Evolutionary conservation across 2,888 invertebrate genomes (phyloP).

Genomic region (Dryobota labecula): DNA sequence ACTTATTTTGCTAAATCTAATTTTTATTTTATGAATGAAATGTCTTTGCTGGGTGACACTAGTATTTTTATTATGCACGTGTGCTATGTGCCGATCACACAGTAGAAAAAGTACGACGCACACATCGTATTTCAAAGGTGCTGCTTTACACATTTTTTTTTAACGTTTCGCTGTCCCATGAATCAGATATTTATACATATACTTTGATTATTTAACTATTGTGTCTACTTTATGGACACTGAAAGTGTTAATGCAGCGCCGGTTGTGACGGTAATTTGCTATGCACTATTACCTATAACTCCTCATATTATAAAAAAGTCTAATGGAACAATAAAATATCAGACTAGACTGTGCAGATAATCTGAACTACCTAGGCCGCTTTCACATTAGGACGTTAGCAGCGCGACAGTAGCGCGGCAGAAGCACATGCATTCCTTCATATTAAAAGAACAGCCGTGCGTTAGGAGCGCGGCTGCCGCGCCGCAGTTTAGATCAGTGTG

Average conservation of each 20-base stretch:
- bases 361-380: slow-evolving; percentile 60
- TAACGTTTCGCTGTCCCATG: too few relatives aligned
- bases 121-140: slow-evolving; percentile 7
- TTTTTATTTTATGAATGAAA: slow-evolving; percentile 36
- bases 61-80: slow-evolving; percentile 21
- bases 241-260: not conserved
- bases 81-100: slow-evolving; percentile 15
- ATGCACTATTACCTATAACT: slow-evolving; percentile 25
- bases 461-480: too few relatives aligned
- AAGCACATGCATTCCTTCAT: too few relatives aligned
- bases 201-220: too few relatives aligned
- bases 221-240: too few relatives aligned
- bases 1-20: slow-evolving; percentile 39
- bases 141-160: not conserved
- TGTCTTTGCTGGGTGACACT: slow-evolving; percentile 33
- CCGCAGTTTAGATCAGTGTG: too few relatives aligned
- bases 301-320: slow-evolving; percentile 36
- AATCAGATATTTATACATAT: too few relatives aligned
- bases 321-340: slow-evolving; percentile 63
- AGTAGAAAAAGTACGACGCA: slow-evolving; percentile 28
- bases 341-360: slow-evolving; percentile 71
- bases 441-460: too few relatives aligned
- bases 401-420: too few relatives aligned
- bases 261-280: slow-evolving; percentile 6
- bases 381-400: too few relatives aligned